A percentile compares a stretch with the other conserved stretches of the same genome.
Conservation (phyloP, 2,113 vertebrate genomes). For the Pogonocichla stellata region DNA sequence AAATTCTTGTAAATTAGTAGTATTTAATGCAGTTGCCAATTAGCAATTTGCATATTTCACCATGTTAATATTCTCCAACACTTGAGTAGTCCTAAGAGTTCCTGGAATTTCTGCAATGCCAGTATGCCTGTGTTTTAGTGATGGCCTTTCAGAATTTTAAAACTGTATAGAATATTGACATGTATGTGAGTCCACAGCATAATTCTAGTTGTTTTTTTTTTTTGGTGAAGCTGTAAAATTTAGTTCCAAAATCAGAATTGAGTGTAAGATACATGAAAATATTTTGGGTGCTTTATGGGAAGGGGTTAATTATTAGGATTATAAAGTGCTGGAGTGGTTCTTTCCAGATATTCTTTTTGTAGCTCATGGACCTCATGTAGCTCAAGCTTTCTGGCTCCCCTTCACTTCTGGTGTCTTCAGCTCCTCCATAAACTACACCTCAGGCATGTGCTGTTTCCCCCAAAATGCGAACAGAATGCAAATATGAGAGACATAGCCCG, state of each 20-base stretch:
- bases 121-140: background rate
- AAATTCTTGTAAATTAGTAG: conserved; percentile 65
- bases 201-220: background rate
- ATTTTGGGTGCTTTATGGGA: background rate
- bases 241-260: background rate
- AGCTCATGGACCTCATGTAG: background rate
- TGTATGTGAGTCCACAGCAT: fast-evolving
- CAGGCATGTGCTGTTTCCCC: background rate
- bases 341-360: background rate
- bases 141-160: background rate
- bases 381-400: background rate
- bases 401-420: background rate
- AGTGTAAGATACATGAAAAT: background rate
- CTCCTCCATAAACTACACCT: background rate
- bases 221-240: background rate
- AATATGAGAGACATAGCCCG: background rate
- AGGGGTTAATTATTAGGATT: background rate
- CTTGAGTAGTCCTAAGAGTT: background rate
- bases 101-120: background rate
- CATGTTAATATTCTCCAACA: background rate
- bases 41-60: conserved; percentile 43
- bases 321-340: background rate
- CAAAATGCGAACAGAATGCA: background rate
- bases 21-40: conserved; percentile 15
- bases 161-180: background rate